phyloP scores from a whole-genome alignment of 2,113 vertebrate species.

The Entelurus aequoreus region DNA sequence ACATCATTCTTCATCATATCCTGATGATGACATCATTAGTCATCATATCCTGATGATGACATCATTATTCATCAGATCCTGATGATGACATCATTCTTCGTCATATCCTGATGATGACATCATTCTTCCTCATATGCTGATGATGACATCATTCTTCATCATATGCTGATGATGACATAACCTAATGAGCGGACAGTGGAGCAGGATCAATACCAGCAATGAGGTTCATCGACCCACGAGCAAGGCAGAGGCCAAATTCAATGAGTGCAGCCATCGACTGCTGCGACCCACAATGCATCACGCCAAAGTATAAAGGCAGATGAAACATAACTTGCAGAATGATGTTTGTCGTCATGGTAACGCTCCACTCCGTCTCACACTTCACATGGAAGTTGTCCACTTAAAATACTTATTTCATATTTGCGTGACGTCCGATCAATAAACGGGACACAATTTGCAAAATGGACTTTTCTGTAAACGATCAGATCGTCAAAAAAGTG shows the following conservation, averaged over 20 bases:
- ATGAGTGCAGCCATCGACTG: constrained; percentile 54
- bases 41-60: too few species aligned
- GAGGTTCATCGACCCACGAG: constrained; percentile 54
- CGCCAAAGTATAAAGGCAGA: constrained; percentile 19
- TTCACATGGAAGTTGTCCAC: not conserved
- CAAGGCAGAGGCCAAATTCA: constrained; percentile 41
- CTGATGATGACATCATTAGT: too few species aligned
- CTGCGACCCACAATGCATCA: constrained; percentile 39
- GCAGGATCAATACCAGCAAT: constrained; percentile 48
- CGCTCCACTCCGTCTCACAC: not conserved
- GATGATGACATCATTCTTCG: too few species aligned
- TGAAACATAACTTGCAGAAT: constrained; percentile 29
- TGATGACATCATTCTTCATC: too few species aligned
- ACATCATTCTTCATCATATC: too few species aligned
- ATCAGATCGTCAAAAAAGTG: not conserved
- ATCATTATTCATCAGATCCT: too few species aligned
- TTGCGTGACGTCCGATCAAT: constrained; percentile 6
- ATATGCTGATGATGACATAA: too few species aligned
- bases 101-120: too few species aligned
- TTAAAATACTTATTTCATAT: constrained; percentile 2
- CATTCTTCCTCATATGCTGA: too few species aligned
- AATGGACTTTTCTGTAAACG: not conserved
- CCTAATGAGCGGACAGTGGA: not conserved
- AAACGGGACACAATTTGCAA: not conserved
- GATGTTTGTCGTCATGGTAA: not conserved